Base-by-base conservation (phyloP, 2,113 vertebrate species). In the Austrofundulus limnaeus region DNA sequence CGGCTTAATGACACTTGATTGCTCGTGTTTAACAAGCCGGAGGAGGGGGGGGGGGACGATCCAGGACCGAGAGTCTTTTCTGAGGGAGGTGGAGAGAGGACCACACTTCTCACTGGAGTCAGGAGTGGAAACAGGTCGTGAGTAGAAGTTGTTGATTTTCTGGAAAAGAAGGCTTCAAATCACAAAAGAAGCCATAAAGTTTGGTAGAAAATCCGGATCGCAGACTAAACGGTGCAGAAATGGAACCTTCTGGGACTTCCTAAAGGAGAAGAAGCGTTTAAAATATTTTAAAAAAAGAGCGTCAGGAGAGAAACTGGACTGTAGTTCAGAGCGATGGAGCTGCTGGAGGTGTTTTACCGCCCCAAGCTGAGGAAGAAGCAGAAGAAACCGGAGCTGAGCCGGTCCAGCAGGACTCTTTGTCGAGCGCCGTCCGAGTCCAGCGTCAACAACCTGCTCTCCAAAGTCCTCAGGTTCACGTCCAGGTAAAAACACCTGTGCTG, bases 381-480 rank as follows among this genome's bases (percentile, higher is more conserved):
- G 65, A 92, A 88, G 59, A 89, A 72, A 46, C 59, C 57, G 0
- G 78, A 80, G 17, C 50, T 70, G 41, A 78, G 80, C 5, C 71
- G 72, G 3, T 89, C 88, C 0, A 77, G 92, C 1, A 81, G 89
- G 41, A 84, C 88, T 0, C 72, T 93, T 45, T 87, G 84, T 53
- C 84, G 91, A 19, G 46, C 78, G 0, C 86, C 92, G 1, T 89
- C 89, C 0, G 85, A 91, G 38, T 60, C 69, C 63, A 84, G 78
- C 14, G 85, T 88, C 70, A 83, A 83, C 66, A 61, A 84, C 47
- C 59, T 91, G 61, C 88, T 92, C 60, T 90, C 88, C 56, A 90
- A 72, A 68, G 87, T 93, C 61, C 88, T 93, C 63, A 78, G 91
- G 61, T 91, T 92, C 77, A 89, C 91, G 10, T 41, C 80, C 77